Base-by-base conservation (phyloP, 37 sponge, comb jelly and placozoan genomes). In the Eunapius fragilis region DNA sequence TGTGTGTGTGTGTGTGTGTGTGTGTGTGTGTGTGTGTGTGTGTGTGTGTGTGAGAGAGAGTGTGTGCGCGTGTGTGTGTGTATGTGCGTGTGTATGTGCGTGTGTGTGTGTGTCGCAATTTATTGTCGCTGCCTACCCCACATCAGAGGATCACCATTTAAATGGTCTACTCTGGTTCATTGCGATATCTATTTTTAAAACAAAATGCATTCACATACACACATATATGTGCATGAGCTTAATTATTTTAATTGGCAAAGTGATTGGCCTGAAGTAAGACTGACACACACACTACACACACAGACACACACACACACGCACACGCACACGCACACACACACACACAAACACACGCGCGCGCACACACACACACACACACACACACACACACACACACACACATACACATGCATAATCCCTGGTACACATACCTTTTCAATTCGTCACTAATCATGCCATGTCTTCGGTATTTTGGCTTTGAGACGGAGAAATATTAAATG, bases 221-320 rank as follows among this genome's bases (percentile, higher is more conserved):
- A 41, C 41, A 41, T 6, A 41, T 6, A 41, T 6, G 6, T 7
- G 5, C 71, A 26, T 7, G n/a, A n/a, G n/a, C n/a, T n/a, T 68
- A 68, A 68, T 24, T 68, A 68, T 24, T 68, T 68, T 68, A 68
- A 24, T 19, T 68, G 22, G 69, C 12, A 24, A 38, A 14, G 48
- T 37, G 13, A 25, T 17, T 37, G 25, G 13, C 30, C 48, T 38
- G 48, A 36, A 22, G 73, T 36, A 72, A 82, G 73, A 82, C 83
- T 36, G 45, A 74, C 75, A 83, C 84, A 74, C 84, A 83, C 84
- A 83, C 84, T n/a, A 83, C 84, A 83, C 75, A 74, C 75, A 74
- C 75, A 83, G 75, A 74, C 84, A 83, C 84, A 83, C 84, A 72
- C 84, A 83, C 84, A 72, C 48, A 23, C 28, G 30, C 41, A 47